Base-by-base conservation (phyloP, 1,140 invertebrate species). In the Heliconius hermathena region DNA sequence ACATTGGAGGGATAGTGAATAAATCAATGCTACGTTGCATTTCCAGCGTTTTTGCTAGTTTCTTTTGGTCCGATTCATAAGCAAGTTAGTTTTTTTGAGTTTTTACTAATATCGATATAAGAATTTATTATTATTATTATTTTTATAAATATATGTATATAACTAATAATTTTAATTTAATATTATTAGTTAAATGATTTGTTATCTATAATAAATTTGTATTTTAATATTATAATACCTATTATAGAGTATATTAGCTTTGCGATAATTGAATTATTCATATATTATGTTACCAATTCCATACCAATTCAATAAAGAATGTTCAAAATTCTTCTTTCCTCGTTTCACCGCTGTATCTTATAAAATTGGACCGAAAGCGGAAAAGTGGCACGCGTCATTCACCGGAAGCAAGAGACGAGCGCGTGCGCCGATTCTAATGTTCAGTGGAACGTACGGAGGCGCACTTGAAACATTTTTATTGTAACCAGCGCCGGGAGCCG, bases 391-490 rank as follows among this genome's bases (percentile, higher is more conserved):
- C 91, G 91, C 90, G 90, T 84, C 90, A 77, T 72, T 70, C 82
- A 80, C 91, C 91, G 91, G 90, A 94, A 85, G 83, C 85, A 79
- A 80, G 80, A 84, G 88, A 87, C 86, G 90, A 87, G 85, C 89
- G 90, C 88, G 90, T 89, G 90, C 89, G 88, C 83, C 83, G 83
- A 84, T 89, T 85, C 87, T 86, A 84, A 82, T 84, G 87, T 87
- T 93, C 92, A 93, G 93, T 93, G 91, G 88, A 89, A 92, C 92
- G 91, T 92, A 90, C 89, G 92, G 92, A 91, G 92, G 92, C 92
- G 84, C 90, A 93, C 92, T 94, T 94, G 91, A 93, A 94, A 93
- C 90, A 93, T 94, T 94, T 92, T 93, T 92, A 94, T 91, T 93
- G 90, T 92, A 83, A 83, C 85, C 82, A 84, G 85, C 83, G 76